phyloP scores from a whole-genome alignment of 2,797 vertebrate genomes.

The Dryobates pubescens region DNA sequence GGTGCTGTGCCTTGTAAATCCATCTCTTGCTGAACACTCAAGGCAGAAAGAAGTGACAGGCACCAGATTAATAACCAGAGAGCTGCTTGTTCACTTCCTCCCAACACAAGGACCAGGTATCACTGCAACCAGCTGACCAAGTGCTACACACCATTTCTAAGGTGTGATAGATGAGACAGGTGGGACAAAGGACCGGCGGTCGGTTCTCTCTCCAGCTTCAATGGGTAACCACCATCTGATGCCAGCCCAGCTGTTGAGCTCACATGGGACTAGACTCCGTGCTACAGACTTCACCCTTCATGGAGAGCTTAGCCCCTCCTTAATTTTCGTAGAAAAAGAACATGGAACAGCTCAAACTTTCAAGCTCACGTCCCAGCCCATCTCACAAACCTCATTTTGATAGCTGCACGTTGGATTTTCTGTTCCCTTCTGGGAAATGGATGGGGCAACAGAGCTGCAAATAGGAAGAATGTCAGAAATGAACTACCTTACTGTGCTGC shows the following conservation, averaged over 20 bases:
- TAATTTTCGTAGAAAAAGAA: background rate
- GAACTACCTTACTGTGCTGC: background rate
- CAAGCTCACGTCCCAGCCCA: rapidly evolving
- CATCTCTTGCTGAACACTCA: background rate
- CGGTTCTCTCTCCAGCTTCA: background rate
- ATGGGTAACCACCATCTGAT: background rate
- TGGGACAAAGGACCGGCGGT: background rate
- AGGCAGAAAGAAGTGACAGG: background rate
- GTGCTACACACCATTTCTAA: background rate
- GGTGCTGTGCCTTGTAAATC: background rate
- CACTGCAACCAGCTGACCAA: background rate
- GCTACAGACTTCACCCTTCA: background rate
- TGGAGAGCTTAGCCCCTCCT: rapidly evolving
- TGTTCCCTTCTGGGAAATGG: background rate
- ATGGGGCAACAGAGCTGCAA: background rate
- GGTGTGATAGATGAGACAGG: background rate
- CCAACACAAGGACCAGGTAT: background rate
- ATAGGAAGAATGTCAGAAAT: background rate
- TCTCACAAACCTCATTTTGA: background rate
- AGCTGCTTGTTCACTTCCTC: constrained; percentile 21
- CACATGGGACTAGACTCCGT: rapidly evolving
- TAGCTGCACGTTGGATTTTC: background rate
- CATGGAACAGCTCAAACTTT: background rate
- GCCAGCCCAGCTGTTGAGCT: background rate
- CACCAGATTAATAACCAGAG: background rate